Evolutionary conservation across 2,797 vertebrate species (phyloP).

Genomic region (Tapera naevia): DNA sequence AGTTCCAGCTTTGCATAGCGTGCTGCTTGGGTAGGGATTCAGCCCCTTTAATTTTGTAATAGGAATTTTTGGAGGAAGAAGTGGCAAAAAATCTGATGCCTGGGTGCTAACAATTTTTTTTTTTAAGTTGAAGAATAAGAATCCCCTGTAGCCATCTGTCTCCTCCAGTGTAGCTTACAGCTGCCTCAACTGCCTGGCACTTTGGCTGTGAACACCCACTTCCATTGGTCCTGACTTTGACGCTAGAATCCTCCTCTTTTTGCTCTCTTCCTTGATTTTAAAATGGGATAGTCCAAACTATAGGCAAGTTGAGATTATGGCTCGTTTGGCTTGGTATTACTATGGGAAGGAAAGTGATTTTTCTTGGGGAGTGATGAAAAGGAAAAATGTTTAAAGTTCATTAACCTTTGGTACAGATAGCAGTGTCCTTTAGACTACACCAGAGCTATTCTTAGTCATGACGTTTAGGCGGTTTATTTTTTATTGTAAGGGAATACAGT

Average conservation of each 20-base stretch:
- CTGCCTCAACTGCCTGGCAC: background rate
- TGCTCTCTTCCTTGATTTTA: background rate
- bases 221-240: background rate
- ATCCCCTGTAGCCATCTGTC: background rate
- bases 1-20: background rate
- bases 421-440: conserved; percentile 41
- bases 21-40: background rate
- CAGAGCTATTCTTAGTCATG: conserved; percentile 52
- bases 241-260: background rate
- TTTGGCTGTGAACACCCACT: background rate
- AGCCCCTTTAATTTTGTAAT: background rate
- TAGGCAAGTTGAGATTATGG: background rate
- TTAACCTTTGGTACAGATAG: conserved; percentile 69
- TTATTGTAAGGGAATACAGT: conserved; percentile 41
- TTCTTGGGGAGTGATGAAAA: conserved; percentile 53
- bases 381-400: conserved; percentile 52
- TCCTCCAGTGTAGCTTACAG: background rate
- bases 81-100: background rate
- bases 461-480: background rate
- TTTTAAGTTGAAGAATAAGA: background rate
- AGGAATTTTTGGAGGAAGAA: background rate
- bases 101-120: background rate
- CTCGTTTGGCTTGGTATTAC: conserved; percentile 21
- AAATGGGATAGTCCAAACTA: background rate
- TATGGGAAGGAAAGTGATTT: conserved; percentile 41